Conservation (phyloP, 2,888 invertebrate species). For the Caenorhabditis virilis region DNA sequence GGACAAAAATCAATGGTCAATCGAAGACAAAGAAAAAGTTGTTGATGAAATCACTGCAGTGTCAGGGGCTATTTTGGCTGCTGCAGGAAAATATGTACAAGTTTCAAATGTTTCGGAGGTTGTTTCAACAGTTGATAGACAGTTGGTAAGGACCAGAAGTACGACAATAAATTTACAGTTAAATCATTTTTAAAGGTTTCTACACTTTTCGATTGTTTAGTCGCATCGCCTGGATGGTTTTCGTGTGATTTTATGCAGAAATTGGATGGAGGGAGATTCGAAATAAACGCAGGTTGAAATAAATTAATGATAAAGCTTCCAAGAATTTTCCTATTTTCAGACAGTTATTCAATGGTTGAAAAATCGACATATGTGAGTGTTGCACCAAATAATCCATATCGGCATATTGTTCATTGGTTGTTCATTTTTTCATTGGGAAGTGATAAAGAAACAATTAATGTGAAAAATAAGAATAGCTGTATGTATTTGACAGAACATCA, state of each 20-base stretch:
- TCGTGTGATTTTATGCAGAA: conserved; percentile 35
- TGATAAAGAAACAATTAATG: conserved; percentile 41
- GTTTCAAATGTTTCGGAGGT: conserved; percentile 6
- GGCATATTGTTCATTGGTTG: conserved; percentile 26
- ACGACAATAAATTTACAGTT: too few species aligned
- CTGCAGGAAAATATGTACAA: conserved; percentile 42
- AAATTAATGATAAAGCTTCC: too few species aligned
- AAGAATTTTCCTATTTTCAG: conserved; percentile 22
- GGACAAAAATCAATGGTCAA: conserved; percentile 33
- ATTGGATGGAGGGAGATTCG: conserved; percentile 21
- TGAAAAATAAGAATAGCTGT: conserved; percentile 41
- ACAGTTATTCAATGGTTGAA: conserved; percentile 2
- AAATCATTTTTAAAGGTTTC: too few species aligned
- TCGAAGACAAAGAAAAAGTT: conserved; percentile 12
- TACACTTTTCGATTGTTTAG: conserved; percentile 51
- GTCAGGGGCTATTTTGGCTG: conserved; percentile 24
- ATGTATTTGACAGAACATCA: conserved; percentile 37
- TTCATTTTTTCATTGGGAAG: conserved; percentile 36
- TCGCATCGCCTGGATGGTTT: conserved; percentile 29
- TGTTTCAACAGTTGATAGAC: conserved; percentile 38
- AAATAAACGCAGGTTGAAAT: background rate
- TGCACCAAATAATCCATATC: conserved; percentile 22
- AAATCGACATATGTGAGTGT: conserved; percentile 40
- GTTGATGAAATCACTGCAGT: conserved; percentile 38
- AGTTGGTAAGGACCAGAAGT: conserved; percentile 46